Base-by-base conservation (phyloP, 2,888 invertebrate genomes). In the Pelosia muscerda region DNA sequence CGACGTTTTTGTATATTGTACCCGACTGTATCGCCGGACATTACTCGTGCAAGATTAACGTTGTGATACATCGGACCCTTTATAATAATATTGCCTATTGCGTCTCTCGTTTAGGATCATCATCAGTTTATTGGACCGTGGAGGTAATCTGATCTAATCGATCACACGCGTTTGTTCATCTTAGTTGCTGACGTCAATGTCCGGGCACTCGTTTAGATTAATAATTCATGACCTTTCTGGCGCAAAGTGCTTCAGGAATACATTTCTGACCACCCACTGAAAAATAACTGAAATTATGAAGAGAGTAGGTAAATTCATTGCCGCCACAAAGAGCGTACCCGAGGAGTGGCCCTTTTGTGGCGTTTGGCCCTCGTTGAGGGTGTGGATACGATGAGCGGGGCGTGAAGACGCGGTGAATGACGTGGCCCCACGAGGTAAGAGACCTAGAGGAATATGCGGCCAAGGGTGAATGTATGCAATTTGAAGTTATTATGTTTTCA, bases 141-240 rank as follows among this genome's bases (percentile, higher is more conserved):
- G 25, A 34, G 54, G 42, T 64, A 63, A 70, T 67, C 59, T 57
- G 34, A 71, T 70, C 28, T 26, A 57, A 79, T 77, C 80, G 67
- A 79, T 77, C 77, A 66, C 65, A 38, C 56, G 70, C 63, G 58
- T 65, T 56, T 65, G 53, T 68, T 57, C 63, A 28, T 38, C 2
- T 65, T 63, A 65, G n/a, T 77, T 66, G 77, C 74, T 63, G 79
- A 77, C 79, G 80, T 56, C 66, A 57, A 23, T 31, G 57, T 67
- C 58, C 58, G 42, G 25, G 28, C 26, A 49, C 15, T 28, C 31
- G 23, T 19, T 34, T 9, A n/a, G 23, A 49, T 65, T 65, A 23
- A 57, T 49, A 65, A 57, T 65, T 53, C 58, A 65, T 59, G 58
- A 8, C 59, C 54, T 53, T 23, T 31, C 64, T 13, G 13, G 2